Evolutionary conservation across 2,888 invertebrate species (phyloP).

Genomic region (Smittia aterrima): DNA sequence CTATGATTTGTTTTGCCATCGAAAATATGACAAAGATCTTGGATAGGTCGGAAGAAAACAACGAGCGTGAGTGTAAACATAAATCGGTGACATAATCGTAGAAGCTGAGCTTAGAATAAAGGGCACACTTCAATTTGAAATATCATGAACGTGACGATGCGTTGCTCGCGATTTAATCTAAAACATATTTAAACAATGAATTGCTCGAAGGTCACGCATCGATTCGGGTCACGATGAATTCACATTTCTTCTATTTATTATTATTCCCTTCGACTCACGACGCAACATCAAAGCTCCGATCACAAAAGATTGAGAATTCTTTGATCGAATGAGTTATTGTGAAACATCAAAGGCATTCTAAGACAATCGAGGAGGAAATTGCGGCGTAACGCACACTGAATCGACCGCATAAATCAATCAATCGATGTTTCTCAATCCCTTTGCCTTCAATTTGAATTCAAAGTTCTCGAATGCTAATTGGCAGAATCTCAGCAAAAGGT

Average conservation of each 20-base stretch:
- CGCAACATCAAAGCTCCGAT: not conserved
- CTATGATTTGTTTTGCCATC: too few relatives aligned
- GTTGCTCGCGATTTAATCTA: not conserved
- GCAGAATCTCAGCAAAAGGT: not conserved
- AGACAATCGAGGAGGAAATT: not conserved
- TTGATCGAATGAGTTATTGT: not conserved
- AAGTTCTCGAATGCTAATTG: not conserved
- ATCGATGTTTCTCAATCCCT: not conserved
- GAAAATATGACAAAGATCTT: not conserved
- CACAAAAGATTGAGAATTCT: constrained; percentile 8
- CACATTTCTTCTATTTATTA: not conserved
- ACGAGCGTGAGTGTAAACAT: not conserved
- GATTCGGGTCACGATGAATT: not conserved
- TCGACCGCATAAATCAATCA: not conserved
- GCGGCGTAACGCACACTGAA: not conserved
- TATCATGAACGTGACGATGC: not conserved
- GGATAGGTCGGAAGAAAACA: not conserved
- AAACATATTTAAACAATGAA: not conserved
- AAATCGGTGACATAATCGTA: constrained; percentile 10
- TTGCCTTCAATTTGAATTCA: not conserved
- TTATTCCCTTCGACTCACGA: not conserved
- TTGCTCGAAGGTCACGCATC: not conserved
- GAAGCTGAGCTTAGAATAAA: too few relatives aligned
- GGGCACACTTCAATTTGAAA: not conserved
- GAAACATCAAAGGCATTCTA: not conserved